phyloP scores from a whole-genome alignment of 2,888 invertebrate genomes.

The Caenorhabditis sulstoni region DNA sequence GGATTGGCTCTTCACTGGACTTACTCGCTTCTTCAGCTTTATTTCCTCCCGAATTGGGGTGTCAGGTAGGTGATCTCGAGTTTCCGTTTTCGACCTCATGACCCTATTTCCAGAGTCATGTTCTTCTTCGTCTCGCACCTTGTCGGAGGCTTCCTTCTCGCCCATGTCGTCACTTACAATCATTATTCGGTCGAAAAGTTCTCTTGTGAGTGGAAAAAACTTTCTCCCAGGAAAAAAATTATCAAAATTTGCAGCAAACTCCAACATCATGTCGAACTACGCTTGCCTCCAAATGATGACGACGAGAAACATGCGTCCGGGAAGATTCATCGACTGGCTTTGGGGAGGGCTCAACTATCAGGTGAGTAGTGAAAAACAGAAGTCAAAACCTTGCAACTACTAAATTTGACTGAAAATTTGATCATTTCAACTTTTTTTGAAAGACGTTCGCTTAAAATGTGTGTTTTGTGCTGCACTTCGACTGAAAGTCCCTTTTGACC shows the following conservation, averaged over 20 bases:
- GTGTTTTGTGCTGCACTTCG: too few species aligned
- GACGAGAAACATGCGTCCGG: constrained; percentile 78
- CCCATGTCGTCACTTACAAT: constrained; percentile 80
- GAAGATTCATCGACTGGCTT: constrained; percentile 77
- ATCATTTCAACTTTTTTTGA: too few species aligned
- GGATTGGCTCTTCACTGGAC: constrained; percentile 75
- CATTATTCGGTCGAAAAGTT: constrained; percentile 80
- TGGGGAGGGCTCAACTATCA: constrained; percentile 80
- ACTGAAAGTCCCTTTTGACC: too few species aligned
- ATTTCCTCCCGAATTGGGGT: constrained; percentile 72
- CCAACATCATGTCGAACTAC: constrained; percentile 77
- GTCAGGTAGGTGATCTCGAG: constrained; percentile 24
- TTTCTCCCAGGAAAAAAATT: background rate
- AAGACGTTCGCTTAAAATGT: too few species aligned
- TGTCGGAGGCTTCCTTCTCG: constrained; percentile 77
- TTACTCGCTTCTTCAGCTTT: constrained; percentile 74
- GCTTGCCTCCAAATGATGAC: constrained; percentile 79
- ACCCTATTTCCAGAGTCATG: constrained; percentile 52
- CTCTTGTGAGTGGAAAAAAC: constrained; percentile 63
- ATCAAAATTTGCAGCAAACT: constrained; percentile 69
- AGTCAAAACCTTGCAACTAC: background rate
- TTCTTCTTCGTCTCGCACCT: constrained; percentile 73
- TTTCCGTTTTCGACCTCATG: background rate
- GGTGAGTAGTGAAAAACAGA: constrained; percentile 23
- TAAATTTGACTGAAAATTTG: too few species aligned